These are phyloP conservation scores for Genyomyrus donnyi DNA, from an alignment of 2,113 vertebrate genomes.

Conservation along the genomic window DNA sequence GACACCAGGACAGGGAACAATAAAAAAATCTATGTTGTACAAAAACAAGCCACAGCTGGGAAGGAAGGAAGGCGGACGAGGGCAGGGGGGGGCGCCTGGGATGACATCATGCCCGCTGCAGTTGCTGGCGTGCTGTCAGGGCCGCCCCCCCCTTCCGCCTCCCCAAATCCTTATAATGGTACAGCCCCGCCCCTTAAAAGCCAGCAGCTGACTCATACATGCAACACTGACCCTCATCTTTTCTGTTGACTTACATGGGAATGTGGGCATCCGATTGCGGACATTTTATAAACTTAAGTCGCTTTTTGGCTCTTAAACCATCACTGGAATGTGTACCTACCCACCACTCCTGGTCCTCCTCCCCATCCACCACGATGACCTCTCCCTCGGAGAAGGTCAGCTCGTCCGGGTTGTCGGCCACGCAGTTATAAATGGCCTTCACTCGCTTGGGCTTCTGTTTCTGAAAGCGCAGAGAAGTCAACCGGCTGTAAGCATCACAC, in stretches of 20 bases:
- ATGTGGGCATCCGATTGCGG: neutral
- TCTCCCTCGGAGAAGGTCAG: constrained; percentile 94
- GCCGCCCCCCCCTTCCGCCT: neutral
- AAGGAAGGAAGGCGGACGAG: constrained; percentile 41
- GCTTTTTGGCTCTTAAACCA: neutral
- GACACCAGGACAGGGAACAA: neutral
- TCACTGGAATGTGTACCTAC: constrained; percentile 67
- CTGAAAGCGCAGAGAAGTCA: constrained; percentile 46
- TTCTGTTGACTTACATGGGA: neutral
- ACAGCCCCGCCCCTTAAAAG: neutral
- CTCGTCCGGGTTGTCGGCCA: constrained; percentile 93
- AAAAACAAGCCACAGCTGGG: constrained; percentile 53
- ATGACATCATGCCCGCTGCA: neutral
- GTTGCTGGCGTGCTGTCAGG: neutral
- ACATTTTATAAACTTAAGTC: neutral
- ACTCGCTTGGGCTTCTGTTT: constrained; percentile 88
- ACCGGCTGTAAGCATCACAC: neutral
- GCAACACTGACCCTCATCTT: neutral
- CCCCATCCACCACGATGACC: constrained; percentile 90
- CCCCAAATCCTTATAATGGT: neutral
- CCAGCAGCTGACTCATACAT: neutral
- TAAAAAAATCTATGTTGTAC: neutral
- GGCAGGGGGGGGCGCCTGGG: neutral
- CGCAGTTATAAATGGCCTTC: constrained; percentile 92
- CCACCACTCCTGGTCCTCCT: constrained; percentile 99